A percentile compares a stretch with the other conserved stretches of the same genome.
These are phyloP conservation scores for Okapia johnstoni DNA, from an alignment of 2,113 vertebrate species.

Conservation along the genomic window DNA sequence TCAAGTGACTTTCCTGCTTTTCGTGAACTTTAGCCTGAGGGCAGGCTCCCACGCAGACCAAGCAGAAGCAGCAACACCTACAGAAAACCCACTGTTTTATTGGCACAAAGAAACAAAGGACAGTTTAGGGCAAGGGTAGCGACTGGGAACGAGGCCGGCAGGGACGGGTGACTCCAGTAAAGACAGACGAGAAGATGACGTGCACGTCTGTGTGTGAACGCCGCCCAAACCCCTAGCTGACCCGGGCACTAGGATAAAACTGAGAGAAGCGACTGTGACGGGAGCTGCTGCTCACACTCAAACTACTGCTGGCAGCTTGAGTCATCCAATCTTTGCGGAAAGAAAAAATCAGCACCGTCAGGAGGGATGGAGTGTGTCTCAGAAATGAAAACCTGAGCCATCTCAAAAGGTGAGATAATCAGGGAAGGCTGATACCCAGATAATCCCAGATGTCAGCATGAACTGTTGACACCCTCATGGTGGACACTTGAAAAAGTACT, in stretches of 20 bases:
- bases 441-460: background rate
- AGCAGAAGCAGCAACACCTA: background rate
- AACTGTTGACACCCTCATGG: background rate
- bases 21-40: background rate
- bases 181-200: background rate
- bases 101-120: background rate
- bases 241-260: background rate
- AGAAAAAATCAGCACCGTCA: background rate
- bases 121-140: background rate
- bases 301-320: background rate
- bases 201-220: background rate
- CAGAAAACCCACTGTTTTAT: background rate
- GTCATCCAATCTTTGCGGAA: background rate
- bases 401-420: background rate
- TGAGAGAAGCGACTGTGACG: background rate
- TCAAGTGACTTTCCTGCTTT: background rate
- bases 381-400: background rate
- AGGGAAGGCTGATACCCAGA: background rate
- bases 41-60: background rate
- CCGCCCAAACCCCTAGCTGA: background rate
- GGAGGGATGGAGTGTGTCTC: background rate
- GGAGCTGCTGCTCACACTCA: background rate
- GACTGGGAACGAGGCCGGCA: background rate
- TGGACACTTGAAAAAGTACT: background rate
- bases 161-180: background rate